Conservation (phyloP, 1,140 invertebrate species). For the Acromyrmex echinatior region DNA sequence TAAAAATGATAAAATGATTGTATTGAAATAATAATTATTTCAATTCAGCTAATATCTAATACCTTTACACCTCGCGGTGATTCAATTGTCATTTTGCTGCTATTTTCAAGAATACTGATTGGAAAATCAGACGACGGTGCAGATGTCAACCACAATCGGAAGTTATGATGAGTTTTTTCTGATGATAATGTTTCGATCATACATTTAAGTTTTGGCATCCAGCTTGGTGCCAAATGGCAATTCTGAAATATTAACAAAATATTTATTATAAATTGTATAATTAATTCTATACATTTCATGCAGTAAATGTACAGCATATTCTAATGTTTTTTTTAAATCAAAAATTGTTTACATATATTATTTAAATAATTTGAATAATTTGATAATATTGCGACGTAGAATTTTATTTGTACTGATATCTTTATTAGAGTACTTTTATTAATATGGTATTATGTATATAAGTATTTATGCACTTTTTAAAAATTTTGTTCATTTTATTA, state of each 20-base stretch:
- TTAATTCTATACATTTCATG: background rate
- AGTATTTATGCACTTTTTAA: background rate
- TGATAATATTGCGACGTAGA: background rate
- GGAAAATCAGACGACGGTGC: slow-evolving; percentile 90
- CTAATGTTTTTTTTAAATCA: background rate
- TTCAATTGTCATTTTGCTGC: slow-evolving; percentile 92
- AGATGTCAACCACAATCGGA: slow-evolving; percentile 92
- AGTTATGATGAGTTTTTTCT: slow-evolving; percentile 87
- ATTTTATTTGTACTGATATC: background rate
- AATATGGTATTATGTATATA: background rate
- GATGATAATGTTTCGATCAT: slow-evolving; percentile 87
- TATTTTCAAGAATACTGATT: slow-evolving; percentile 90
- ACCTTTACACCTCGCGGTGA: slow-evolving; percentile 89
- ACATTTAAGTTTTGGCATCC: slow-evolving; percentile 90
- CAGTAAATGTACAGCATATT: background rate
- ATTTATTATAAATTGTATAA: background rate
- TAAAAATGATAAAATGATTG: slow-evolving; percentile 9
- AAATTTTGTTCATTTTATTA: slow-evolving; percentile 5
- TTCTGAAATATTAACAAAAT: slow-evolving; percentile 86
- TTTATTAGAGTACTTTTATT: background rate
- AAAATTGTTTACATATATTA: background rate
- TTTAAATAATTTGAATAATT: background rate
- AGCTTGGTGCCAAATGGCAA: slow-evolving; percentile 91
- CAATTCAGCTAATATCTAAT: background rate
- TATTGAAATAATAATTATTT: background rate